A percentile compares a stretch with the other conserved stretches of the same genome.
Evolutionary conservation across 1,140 invertebrate species (phyloP).

Genomic region (Drosophila mojavensis): DNA sequence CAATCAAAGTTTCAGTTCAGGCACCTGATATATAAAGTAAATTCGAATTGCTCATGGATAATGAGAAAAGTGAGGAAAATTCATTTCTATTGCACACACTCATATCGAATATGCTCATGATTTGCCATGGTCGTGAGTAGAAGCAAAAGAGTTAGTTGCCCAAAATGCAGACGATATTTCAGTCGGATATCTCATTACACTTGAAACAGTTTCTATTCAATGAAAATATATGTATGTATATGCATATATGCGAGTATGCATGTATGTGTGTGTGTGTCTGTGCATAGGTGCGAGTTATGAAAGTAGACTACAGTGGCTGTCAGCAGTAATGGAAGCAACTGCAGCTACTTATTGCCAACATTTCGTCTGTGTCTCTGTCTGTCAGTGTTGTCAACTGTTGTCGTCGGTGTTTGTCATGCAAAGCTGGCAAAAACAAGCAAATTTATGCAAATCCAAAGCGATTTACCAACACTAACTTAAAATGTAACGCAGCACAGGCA

Average conservation of each 20-base stretch:
- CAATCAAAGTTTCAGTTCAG: too few species aligned
- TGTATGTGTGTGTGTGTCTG: not conserved
- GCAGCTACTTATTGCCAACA: constrained; percentile 14
- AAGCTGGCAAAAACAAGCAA: constrained; percentile 65
- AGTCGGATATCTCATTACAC: too few species aligned
- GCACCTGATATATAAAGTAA: too few species aligned
- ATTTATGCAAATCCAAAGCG: constrained; percentile 81
- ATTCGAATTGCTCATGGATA: too few species aligned
- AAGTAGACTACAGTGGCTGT: not conserved
- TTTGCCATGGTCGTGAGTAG: too few species aligned
- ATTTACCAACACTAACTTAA: constrained; percentile 80
- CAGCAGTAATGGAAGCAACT: constrained; percentile 24
- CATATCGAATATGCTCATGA: too few species aligned
- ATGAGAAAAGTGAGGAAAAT: too few species aligned
- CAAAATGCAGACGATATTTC: too few species aligned
- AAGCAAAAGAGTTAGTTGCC: too few species aligned
- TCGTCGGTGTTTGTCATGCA: constrained; percentile 54
- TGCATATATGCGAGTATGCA: not conserved
- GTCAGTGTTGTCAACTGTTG: constrained; percentile 39
- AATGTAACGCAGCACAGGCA: constrained; percentile 62
- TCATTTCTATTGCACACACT: too few species aligned
- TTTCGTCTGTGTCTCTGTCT: constrained; percentile 17
- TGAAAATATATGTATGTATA: not conserved
- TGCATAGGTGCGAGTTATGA: not conserved
- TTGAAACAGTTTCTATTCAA: not conserved